These are phyloP conservation scores for Camelus dromedarius DNA, from an alignment of 2,113 vertebrate genomes.

Conservation along the genomic window DNA sequence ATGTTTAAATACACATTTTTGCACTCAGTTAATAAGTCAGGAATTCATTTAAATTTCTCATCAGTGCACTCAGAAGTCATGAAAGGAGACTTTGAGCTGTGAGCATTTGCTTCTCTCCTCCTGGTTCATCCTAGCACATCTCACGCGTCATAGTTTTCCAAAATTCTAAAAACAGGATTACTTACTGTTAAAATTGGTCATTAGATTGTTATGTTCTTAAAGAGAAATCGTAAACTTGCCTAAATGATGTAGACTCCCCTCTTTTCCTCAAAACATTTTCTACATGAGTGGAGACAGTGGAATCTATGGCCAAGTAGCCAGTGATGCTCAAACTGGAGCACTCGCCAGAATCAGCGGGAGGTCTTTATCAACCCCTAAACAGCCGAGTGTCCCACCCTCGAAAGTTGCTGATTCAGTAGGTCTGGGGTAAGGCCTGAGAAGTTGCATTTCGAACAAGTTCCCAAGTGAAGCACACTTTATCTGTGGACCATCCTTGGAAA, in stretches of 20 bases:
- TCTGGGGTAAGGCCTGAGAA: background rate
- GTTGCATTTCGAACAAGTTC: background rate
- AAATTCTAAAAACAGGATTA: background rate
- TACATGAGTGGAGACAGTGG: background rate
- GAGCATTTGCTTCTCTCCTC: background rate
- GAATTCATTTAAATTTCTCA: conserved; percentile 47
- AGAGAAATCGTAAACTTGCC: background rate
- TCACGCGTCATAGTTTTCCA: background rate
- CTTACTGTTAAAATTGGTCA: background rate
- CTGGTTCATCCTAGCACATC: background rate
- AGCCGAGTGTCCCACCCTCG: background rate
- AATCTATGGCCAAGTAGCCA: background rate
- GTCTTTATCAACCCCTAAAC: background rate
- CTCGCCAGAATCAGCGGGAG: accelerated
- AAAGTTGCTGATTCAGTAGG: background rate
- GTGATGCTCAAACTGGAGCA: background rate
- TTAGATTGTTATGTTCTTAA: background rate
- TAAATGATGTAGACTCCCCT: background rate
- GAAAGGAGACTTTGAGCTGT: background rate
- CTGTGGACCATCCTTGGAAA: background rate
- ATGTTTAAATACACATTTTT: conserved; percentile 72
- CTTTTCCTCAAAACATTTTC: background rate
- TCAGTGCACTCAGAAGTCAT: conserved; percentile 17
- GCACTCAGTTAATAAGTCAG: conserved; percentile 58
- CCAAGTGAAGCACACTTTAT: background rate